A percentile compares a stretch with the other conserved stretches of the same genome.
Conservation (phyloP, 2,888 invertebrate species). For the Nyleta sp. region DNA sequence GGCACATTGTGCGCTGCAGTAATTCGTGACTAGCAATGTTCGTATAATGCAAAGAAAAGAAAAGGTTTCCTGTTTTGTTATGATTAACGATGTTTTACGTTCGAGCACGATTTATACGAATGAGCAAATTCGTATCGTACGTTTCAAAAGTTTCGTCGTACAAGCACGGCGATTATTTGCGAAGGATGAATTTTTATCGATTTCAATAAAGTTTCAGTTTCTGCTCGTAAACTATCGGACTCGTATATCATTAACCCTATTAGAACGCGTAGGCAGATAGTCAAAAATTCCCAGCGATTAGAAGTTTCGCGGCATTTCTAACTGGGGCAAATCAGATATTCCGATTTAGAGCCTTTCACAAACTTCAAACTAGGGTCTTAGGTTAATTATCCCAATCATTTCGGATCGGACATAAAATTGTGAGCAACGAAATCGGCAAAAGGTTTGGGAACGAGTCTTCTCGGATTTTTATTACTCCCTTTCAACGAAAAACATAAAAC, state of each 20-base stretch:
- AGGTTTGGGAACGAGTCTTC: slow-evolving; percentile 11
- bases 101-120: slow-evolving; percentile 27
- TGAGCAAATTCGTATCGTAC: not conserved
- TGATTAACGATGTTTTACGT: slow-evolving; percentile 44
- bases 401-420: slow-evolving; percentile 29
- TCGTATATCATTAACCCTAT: slow-evolving; percentile 37
- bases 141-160: not conserved
- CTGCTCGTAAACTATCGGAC: slow-evolving; percentile 26
- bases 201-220: slow-evolving; percentile 5
- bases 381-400: slow-evolving; percentile 55
- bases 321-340: slow-evolving; percentile 64
- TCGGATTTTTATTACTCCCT: slow-evolving; percentile 12
- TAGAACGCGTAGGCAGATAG: slow-evolving; percentile 30
- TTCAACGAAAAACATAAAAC: too few species aligned
- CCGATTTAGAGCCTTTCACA: slow-evolving; percentile 56
- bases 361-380: slow-evolving; percentile 47
- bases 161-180: not conserved
- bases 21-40: slow-evolving; percentile 48
- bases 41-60: slow-evolving; percentile 45
- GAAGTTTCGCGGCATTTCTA: slow-evolving; percentile 54
- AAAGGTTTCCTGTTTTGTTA: slow-evolving; percentile 34
- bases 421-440: slow-evolving; percentile 25
- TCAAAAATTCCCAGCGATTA: slow-evolving; percentile 42
- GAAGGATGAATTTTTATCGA: slow-evolving; percentile 9
- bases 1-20: slow-evolving; percentile 29